A percentile compares a stretch with the other conserved stretches of the same genome.
Conservation (phyloP, 1,140 invertebrate species). For the Heliconius eleuchia region DNA sequence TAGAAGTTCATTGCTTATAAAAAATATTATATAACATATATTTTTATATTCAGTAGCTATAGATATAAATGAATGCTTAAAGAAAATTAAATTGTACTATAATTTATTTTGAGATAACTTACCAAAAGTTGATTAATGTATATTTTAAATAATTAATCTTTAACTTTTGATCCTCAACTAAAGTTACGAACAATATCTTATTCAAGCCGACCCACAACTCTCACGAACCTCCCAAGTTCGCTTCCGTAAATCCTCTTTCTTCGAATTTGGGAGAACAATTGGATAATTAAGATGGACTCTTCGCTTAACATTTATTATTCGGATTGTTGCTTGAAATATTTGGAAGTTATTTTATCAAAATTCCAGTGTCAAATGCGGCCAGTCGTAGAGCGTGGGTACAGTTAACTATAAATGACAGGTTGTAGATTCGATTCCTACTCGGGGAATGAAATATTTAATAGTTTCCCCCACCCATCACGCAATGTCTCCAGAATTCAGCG, state of each 20-base stretch:
- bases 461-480: no score
- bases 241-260: slow-evolving; percentile 7
- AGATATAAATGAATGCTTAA: background rate
- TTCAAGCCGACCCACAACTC: background rate
- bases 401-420: no score
- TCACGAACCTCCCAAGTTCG: background rate
- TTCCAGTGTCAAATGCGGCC: no score
- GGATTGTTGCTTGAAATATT: background rate
- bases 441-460: no score
- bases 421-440: no score
- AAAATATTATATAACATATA: no score
- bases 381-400: no score
- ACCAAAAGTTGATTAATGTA: background rate
- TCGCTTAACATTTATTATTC: background rate
- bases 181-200: background rate
- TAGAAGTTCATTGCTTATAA: no score
- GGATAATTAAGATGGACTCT: background rate
- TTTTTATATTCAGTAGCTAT: background rate
- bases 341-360: background rate
- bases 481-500: no score
- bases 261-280: slow-evolving; percentile 4
- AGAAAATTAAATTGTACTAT: background rate
- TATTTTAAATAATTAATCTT: background rate
- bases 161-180: background rate
- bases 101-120: background rate